Evolutionary conservation across 1,140 invertebrate genomes (phyloP), one percentile per base, ranked within the genome.

Genomic region (Agrypnia vestita): DNA sequence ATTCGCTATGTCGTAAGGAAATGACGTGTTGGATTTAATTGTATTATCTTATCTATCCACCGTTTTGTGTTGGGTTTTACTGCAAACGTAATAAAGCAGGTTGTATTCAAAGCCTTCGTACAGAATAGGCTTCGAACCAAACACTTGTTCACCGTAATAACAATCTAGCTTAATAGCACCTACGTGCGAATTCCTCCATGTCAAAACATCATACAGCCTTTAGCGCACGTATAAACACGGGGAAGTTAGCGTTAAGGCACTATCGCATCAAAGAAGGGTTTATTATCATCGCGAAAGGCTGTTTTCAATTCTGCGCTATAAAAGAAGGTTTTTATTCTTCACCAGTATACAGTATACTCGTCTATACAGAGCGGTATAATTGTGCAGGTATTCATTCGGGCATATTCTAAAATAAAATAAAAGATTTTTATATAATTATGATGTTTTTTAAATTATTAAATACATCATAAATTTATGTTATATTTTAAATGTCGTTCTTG

Each of bases 181-280:
- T 71, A 71, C 67, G 67, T 71, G 67, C 43, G 15, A 71, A 71
- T 49, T 47, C n/a, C 67, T 47, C 3, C 67, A 49, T 71, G 67
- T 71, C 67, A 71, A 71, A 71, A 64, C 61, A 64, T n/a, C 61
- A 13, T 8, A 11, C 12, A 43, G 25, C 8, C 61, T 64, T 64
- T 64, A 12, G 61, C 19, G 4, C 35, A 64, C 35, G 19, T 62
- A 19, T 61, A 25, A 21, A 8, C 17, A 12, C 3, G 49, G 49
- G n/a, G 49, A 51, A 51, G 49, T 35, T 35, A 35, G 25, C 25
- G 25, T 35, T 35, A 35, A 35, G 25, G 25, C 25, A 35, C 25
- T 35, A 35, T 35, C 25, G 25, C 25, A 35, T 35, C 25, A 35
- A 35, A 35, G 25, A 6, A 35, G 25, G 19, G 53, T 56, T 56